Evolutionary conservation across 2,113 vertebrate genomes (phyloP).

Genomic region (Charadrius vociferus): DNA sequence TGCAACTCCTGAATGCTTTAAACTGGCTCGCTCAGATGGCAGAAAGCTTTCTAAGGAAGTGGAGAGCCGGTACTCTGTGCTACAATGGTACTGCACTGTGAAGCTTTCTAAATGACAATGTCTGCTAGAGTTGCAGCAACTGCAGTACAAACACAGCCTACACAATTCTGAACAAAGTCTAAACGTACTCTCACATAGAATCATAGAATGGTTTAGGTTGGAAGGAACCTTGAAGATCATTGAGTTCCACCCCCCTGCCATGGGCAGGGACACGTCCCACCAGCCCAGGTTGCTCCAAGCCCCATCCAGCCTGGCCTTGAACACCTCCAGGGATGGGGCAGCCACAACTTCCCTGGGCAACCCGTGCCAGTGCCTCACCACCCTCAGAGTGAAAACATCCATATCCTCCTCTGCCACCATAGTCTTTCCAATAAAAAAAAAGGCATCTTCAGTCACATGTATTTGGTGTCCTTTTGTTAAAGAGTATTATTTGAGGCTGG

Average conservation of each 20-base stretch:
- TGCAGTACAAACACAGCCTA: background rate
- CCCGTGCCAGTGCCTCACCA: too few species aligned
- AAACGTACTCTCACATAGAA: background rate
- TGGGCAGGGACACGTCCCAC: too few species aligned
- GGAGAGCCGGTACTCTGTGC: background rate
- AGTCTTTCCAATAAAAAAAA: background rate
- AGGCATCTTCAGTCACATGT: background rate
- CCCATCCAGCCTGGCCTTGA: too few species aligned
- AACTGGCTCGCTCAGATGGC: background rate
- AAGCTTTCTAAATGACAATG: background rate
- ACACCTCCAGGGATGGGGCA: too few species aligned
- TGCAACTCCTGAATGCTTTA: background rate
- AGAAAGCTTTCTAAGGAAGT: slow-evolving; percentile 20
- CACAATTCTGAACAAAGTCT: background rate
- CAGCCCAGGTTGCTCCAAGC: too few species aligned
- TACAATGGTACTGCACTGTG: background rate
- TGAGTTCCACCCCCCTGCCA: too few species aligned
- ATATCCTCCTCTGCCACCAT: background rate
- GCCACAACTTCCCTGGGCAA: too few species aligned
- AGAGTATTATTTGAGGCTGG: background rate
- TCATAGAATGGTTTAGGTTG: too few species aligned
- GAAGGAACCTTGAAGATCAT: too few species aligned
- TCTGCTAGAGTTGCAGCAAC: background rate
- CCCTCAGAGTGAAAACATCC: too few species aligned
- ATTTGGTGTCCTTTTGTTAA: background rate